phyloP scores from a whole-genome alignment of 2,113 vertebrate species.

The Chionis minor region DNA sequence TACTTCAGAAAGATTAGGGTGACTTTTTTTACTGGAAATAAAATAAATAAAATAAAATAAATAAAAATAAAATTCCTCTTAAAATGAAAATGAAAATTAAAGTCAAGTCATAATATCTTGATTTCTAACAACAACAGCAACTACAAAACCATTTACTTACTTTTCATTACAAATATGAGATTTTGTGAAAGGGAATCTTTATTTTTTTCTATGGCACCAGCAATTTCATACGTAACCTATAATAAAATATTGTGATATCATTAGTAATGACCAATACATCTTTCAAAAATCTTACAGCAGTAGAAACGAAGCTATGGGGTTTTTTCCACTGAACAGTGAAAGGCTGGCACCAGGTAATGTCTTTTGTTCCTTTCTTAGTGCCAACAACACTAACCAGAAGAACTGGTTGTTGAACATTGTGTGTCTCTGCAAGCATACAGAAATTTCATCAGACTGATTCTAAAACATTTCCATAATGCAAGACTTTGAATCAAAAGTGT shows the following conservation, averaged over 20 bases:
- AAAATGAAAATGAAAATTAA: not conserved
- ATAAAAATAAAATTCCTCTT: not conserved
- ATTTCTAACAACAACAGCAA: not conserved
- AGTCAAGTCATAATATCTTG: not conserved
- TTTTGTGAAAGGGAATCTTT: conserved; percentile 93
- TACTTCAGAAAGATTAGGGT: not conserved
- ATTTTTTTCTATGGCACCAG: conserved; percentile 87
- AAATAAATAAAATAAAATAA: too few relatives aligned
- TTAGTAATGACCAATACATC: conserved; percentile 46
- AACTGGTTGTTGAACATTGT: not conserved
- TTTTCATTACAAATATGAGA: conserved; percentile 92
- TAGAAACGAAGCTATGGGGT: not conserved
- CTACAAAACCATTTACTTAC: conserved; percentile 77
- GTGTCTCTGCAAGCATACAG: not conserved
- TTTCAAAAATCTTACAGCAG: not conserved
- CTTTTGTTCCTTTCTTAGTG: not conserved
- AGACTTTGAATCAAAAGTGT: not conserved
- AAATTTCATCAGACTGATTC: not conserved
- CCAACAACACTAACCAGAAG: not conserved
- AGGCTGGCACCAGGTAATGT: not conserved
- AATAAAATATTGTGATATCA: conserved; percentile 50
- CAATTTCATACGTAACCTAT: conserved; percentile 91
- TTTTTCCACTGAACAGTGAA: not conserved
- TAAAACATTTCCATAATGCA: not conserved
- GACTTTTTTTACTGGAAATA: not conserved